Base-by-base conservation (phyloP, 1,140 invertebrate species). In the Acromyrmex echinatior region DNA sequence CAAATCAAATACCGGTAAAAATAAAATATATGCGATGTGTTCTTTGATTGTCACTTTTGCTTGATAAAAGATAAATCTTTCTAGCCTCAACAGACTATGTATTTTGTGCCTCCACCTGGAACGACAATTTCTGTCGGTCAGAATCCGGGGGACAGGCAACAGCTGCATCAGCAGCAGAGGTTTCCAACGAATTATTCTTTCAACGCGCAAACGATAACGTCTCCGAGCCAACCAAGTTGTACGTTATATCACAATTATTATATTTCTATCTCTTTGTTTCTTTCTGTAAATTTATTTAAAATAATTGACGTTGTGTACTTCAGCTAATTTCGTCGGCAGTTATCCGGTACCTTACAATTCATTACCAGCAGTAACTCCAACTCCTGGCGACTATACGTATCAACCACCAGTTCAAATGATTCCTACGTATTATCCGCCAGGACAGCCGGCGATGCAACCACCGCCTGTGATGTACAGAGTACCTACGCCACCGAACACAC, bases 401-500 rank as follows among this genome's bases (percentile, higher is more conserved):
- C 94, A 94, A 86, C 94, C 92, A 74, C 92, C 93, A 10, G 91
- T 95, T 86, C 94, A 95, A 60, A 93, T 95, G 91, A 89, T 94
- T 78, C 93, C 94, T 70, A 92, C 93, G n/a, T 91, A 92, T 73
- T 95, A 95, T 88, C 94, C 94, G 88, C 90, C 93, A 51, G 92
- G 90, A 28, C 94, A 95, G 85, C 92, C 93, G 16, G 7, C 93
- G 39, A 93, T 95, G 14, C 95, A 95, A 84, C 93, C 94, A 58
- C 91, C 94, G 65, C 93, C 94, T 6, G 92, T 95, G 25, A 93
- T 95, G 92, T 95, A 95, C 86, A 92, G 94, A 85, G 94, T 95
- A 77, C 92, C 95, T n/a, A 95, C 95, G 35, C 94, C 94, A 49
- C 94, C 94, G 14, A 95, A 94, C 68, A 95, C 94, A n/a, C 94